These are phyloP conservation scores for Spodoptera exigua DNA, from an alignment of 2,888 invertebrate species.

Conservation along the genomic window DNA sequence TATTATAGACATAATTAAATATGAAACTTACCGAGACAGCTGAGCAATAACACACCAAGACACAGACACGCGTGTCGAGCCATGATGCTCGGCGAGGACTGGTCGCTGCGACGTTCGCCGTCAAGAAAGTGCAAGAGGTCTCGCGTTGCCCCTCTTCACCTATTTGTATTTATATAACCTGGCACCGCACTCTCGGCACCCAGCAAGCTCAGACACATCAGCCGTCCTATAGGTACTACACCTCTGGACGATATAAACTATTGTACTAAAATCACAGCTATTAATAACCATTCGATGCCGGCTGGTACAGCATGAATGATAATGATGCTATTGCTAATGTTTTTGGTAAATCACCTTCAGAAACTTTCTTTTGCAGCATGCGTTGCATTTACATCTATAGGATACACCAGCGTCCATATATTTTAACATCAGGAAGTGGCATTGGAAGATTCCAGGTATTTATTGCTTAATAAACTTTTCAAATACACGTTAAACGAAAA, in stretches of 20 bases:
- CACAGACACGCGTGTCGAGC: conserved; percentile 88
- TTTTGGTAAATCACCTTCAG: conserved; percentile 61
- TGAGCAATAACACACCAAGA: conserved; percentile 84
- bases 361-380: conserved; percentile 52
- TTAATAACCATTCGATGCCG: conserved; percentile 78
- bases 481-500: too few relatives aligned
- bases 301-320: conserved; percentile 67
- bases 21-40: conserved; percentile 84
- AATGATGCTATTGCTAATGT: conserved; percentile 64
- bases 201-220: conserved; percentile 71
- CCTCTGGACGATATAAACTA: conserved; percentile 72
- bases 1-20: conserved; percentile 25
- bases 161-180: conserved; percentile 89
- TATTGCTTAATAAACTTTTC: too few relatives aligned
- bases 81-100: conserved; percentile 88
- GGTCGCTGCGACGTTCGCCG: conserved; percentile 80
- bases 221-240: conserved; percentile 77
- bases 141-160: conserved; percentile 87
- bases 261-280: conserved; percentile 72
- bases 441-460: too few relatives aligned
- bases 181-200: conserved; percentile 73
- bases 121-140: conserved; percentile 87
- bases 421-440: too few relatives aligned
- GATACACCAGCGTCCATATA: not conserved
- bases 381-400: conserved; percentile 7